phyloP scores from a whole-genome alignment of 2,888 invertebrate species.

The Allophyes oxyacanthae region DNA sequence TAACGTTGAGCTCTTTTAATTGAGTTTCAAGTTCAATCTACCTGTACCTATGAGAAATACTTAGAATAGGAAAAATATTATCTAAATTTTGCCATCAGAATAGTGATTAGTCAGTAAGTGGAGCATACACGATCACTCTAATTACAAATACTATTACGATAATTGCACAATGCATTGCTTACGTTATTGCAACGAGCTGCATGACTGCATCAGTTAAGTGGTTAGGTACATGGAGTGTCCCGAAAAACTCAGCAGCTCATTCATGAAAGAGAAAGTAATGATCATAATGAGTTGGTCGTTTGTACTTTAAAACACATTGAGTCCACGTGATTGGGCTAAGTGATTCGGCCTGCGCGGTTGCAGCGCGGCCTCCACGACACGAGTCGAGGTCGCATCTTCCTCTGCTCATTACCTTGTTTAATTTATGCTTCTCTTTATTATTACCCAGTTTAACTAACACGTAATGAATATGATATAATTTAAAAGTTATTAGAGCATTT shows the following conservation, averaged over 20 bases:
- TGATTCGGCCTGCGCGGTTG: slow-evolving; percentile 54
- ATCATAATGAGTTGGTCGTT: slow-evolving; percentile 54
- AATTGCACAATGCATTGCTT: slow-evolving; percentile 34
- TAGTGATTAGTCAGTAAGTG: not conserved
- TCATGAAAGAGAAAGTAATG: slow-evolving; percentile 48
- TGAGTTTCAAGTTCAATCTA: too few relatives aligned
- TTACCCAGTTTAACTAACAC: slow-evolving; percentile 29
- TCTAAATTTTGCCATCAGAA: not conserved
- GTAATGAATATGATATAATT: slow-evolving; percentile 44
- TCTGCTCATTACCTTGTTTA: slow-evolving; percentile 70
- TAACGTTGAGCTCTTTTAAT: too few relatives aligned
- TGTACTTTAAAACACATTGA: slow-evolving; percentile 60
- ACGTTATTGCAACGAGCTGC: slow-evolving; percentile 12
- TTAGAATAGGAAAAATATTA: too few relatives aligned
- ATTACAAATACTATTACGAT: slow-evolving; percentile 25
- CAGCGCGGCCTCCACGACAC: slow-evolving; percentile 67
- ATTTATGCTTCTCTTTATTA: slow-evolving; percentile 60
- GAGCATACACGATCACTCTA: slow-evolving; percentile 13
- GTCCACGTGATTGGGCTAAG: slow-evolving; percentile 68
- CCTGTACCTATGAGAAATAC: too few relatives aligned
- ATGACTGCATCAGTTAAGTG: slow-evolving; percentile 19
- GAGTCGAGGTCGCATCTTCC: slow-evolving; percentile 79
- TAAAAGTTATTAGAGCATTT: slow-evolving; percentile 42
- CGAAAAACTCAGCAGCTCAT: slow-evolving; percentile 13
- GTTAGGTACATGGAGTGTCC: slow-evolving; percentile 7